A percentile compares a stretch with the other conserved stretches of the same genome.
Evolutionary conservation across 1,140 invertebrate species (phyloP).

Genomic region (Paraescarpia echinospica): DNA sequence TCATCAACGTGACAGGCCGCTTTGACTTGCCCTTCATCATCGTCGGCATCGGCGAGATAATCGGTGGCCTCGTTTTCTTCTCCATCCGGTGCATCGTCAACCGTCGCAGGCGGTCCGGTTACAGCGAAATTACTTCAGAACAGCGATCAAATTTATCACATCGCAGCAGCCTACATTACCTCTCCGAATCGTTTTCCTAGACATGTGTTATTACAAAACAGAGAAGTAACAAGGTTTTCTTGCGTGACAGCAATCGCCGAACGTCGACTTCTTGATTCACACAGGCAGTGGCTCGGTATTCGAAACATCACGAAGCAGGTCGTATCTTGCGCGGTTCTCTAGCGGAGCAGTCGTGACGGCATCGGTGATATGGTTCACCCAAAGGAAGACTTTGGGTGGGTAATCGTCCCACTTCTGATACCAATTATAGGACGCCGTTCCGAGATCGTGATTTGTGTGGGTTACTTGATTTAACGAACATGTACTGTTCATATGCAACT

Average conservation of each 20-base stretch:
- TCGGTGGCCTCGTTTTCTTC: constrained; percentile 15
- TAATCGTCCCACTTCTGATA: neutral
- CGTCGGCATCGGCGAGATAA: neutral
- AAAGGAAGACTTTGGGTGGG: neutral
- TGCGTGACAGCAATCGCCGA: neutral
- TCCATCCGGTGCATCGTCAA: neutral
- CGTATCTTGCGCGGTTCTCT: neutral
- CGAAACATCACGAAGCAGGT: neutral
- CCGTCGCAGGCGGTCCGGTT: too few relatives aligned
- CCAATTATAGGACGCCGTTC: neutral
- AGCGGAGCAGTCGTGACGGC: too few relatives aligned
- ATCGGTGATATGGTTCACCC: neutral
- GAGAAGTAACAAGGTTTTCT: neutral
- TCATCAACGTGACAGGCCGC: constrained; percentile 12
- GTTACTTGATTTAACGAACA: neutral
- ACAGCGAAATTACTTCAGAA: neutral
- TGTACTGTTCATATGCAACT: neutral
- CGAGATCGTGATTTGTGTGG: neutral
- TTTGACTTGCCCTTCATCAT: constrained; percentile 21
- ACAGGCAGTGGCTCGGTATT: neutral
- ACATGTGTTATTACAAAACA: neutral
- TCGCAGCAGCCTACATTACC: constrained; percentile 7
- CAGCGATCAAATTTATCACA: neutral
- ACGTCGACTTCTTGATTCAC: neutral
- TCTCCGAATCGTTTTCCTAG: constrained; percentile 20